Conservation (phyloP, 2,888 invertebrate genomes). For the Drosophila setosimentum region DNA sequence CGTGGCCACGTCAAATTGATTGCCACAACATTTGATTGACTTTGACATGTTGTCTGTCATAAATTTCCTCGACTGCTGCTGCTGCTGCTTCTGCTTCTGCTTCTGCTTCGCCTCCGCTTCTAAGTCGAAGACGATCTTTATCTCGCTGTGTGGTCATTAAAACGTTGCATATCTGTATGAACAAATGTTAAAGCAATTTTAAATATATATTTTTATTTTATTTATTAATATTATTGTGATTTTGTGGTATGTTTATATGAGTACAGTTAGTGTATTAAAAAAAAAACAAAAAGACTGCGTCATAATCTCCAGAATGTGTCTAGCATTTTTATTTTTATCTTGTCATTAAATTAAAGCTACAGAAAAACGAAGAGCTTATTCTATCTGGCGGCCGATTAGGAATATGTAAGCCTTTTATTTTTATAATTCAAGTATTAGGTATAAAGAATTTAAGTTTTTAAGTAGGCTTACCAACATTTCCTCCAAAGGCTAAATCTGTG, state of each 20-base stretch:
- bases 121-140: slow-evolving; percentile 30
- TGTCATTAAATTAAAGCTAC: background rate
- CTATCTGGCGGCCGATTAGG: background rate
- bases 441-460: background rate
- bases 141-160: slow-evolving; percentile 48
- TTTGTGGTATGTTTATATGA: background rate
- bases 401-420: background rate
- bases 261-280: background rate
- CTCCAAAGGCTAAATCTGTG: background rate
- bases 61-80: slow-evolving; percentile 60
- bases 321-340: background rate
- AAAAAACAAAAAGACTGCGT: background rate
- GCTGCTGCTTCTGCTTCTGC: slow-evolving; percentile 2
- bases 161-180: slow-evolving; percentile 34
- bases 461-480: background rate
- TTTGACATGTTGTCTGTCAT: slow-evolving; percentile 83
- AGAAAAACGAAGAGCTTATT: background rate
- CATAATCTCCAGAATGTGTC: background rate
- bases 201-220: background rate
- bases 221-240: background rate
- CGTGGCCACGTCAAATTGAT: slow-evolving; percentile 75
- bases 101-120: slow-evolving; percentile 12
- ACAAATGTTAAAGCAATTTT: slow-evolving; percentile 11
- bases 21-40: slow-evolving; percentile 83
- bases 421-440: background rate